Base-by-base conservation (phyloP, 2,888 invertebrate species). In the Drosophila anceps region DNA sequence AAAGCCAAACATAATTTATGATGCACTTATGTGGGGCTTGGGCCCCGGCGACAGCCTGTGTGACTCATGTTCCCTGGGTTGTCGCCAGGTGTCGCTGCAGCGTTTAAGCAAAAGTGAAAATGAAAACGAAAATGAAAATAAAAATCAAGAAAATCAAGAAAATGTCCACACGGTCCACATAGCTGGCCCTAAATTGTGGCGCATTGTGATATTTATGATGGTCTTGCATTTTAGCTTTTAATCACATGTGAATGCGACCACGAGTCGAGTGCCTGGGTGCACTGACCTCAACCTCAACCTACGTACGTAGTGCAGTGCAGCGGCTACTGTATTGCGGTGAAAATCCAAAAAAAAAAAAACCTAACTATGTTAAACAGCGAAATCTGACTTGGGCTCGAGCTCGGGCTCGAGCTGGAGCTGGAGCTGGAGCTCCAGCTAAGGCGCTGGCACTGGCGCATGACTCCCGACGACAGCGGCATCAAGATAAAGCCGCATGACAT, bases 401-500 rank as follows among this genome's bases (percentile, higher is more conserved):
- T 50, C 5, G 12, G 31, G 18, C 70, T 33, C 15, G 4, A 31
- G 53, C 77, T 70, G 43, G 9, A 64, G 18, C 70, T 33, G 12
- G 4, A 31, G 53, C 77, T 70, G 43, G 9, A 64, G 60, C 83
- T 65, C 48, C 43, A 59, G 50, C 69, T 54, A 71, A 66, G 68
- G 31, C 75, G 13, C 48, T 61, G 73, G 53, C 70, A 39, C 60
- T 72, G 79, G 76, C 82, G 84, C 86, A 83, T 83, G 83, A 86
- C 86, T 86, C 69, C 73, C 82, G 81, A 80, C 79, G 77, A 80
- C 80, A 77, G 76, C 88, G 81, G 83, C 84, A 84, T 84, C 84
- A 84, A 84, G 84, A 84, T 84, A 88, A 84, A 78, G 72, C 83
- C 84, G 81, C 84, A 84, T 84, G 88, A 84, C 84, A 84, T 88